Evolutionary conservation across 2,113 vertebrate genomes (phyloP).

Genomic region (Calidris pugnax): DNA sequence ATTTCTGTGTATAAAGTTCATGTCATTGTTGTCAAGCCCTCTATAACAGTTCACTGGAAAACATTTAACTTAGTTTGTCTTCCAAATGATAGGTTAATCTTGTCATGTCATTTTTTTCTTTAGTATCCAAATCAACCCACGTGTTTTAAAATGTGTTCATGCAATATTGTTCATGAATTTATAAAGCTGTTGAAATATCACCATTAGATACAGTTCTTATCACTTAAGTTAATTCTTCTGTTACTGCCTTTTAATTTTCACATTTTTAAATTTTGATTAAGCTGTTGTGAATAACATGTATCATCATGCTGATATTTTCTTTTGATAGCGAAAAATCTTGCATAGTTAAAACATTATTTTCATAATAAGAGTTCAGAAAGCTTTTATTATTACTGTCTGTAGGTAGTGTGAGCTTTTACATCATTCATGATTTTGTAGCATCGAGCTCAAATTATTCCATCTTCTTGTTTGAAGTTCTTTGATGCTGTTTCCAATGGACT

Average conservation of each 20-base stretch:
- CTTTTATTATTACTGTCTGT: neutral
- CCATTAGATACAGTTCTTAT: neutral
- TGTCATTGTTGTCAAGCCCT: neutral
- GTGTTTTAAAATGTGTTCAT: neutral
- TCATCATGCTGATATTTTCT: neutral
- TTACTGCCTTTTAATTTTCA: neutral
- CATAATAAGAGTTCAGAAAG: neutral
- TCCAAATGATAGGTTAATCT: neutral
- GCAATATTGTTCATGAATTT: neutral
- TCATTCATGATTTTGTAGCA: neutral
- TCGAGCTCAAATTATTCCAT: neutral
- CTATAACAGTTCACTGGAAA: neutral
- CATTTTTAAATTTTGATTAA: neutral
- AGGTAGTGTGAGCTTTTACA: neutral
- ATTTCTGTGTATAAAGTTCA: neutral
- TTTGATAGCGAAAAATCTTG: neutral
- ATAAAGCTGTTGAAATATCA: neutral
- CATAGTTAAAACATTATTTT: neutral
- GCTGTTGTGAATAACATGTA: neutral
- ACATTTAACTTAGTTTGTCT: neutral
- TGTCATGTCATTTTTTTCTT: neutral
- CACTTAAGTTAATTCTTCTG: neutral
- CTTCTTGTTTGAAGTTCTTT: neutral
- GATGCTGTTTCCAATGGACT: neutral
- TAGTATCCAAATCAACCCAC: neutral